phyloP scores from a whole-genome alignment of 2,888 invertebrate species.

The Pinctada fucata region DNA sequence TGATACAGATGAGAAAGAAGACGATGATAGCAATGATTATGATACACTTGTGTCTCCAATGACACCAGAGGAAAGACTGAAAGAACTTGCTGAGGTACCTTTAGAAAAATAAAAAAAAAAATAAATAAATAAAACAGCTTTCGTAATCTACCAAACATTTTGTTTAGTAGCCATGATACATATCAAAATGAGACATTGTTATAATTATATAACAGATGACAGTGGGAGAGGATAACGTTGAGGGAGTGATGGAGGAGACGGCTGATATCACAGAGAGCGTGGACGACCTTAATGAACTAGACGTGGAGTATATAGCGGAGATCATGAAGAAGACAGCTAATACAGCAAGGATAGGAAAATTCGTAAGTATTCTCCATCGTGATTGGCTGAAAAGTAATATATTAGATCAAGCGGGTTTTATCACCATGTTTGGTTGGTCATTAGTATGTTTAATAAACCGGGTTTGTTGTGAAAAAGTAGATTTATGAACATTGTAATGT shows the following conservation, averaged over 20 bases:
- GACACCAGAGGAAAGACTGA: slow-evolving; percentile 42
- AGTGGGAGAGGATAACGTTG: slow-evolving; percentile 54
- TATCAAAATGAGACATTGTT: too few relatives aligned
- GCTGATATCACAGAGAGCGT: slow-evolving; percentile 55
- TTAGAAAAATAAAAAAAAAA: too few relatives aligned
- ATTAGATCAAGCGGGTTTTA: too few relatives aligned
- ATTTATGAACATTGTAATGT: too few relatives aligned
- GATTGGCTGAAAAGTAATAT: too few relatives aligned
- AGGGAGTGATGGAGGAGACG: slow-evolving; percentile 55
- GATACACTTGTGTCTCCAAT: slow-evolving; percentile 24
- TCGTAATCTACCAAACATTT: too few relatives aligned
- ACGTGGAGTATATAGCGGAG: slow-evolving; percentile 62
- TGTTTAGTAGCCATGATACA: too few relatives aligned
- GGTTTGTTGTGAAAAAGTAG: too few relatives aligned
- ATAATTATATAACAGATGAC: slow-evolving; percentile 44
- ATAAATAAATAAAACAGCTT: too few relatives aligned
- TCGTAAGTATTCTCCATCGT: slow-evolving; percentile 37
- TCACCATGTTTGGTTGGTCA: too few relatives aligned
- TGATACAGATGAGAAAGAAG: slow-evolving; percentile 32
- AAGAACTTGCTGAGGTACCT: slow-evolving; percentile 53
- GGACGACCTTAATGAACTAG: slow-evolving; percentile 55
- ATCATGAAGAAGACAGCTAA: slow-evolving; percentile 58
- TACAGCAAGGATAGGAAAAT: slow-evolving; percentile 44
- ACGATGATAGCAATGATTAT: slow-evolving; percentile 20
- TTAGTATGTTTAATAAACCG: too few relatives aligned